Evolutionary conservation across 2,113 vertebrate genomes (phyloP).

Genomic region (Cephalopholis sonnerati): DNA sequence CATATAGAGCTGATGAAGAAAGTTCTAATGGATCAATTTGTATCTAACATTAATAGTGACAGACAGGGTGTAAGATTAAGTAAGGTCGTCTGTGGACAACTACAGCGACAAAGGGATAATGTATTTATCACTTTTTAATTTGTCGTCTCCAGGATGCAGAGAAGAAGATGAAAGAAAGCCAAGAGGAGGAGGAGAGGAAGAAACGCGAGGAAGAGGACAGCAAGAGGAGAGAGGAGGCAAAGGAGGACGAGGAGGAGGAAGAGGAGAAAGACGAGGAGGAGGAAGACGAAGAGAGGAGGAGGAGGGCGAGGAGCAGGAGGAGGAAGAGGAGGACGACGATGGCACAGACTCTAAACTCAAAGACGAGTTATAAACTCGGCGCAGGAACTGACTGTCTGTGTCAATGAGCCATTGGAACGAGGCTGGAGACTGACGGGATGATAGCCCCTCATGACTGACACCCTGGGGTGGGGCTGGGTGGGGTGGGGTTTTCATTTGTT

Average conservation of each 20-base stretch:
- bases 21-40: too few species aligned
- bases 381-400: conserved; percentile 66
- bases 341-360: conserved; percentile 84
- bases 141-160: conserved; percentile 83
- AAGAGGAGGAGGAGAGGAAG: conserved; percentile 86
- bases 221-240: conserved; percentile 74
- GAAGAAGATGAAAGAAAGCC: conserved; percentile 86
- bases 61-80: not conserved
- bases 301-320: conserved; percentile 35
- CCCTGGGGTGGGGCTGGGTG: conserved; percentile 48
- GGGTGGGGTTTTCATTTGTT: conserved; percentile 62
- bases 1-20: too few species aligned
- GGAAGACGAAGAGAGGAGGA: conserved; percentile 43
- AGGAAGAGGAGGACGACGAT: conserved; percentile 76
- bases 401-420: conserved; percentile 54
- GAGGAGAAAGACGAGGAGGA: conserved; percentile 70
- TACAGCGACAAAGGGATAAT: not conserved
- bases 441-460: conserved; percentile 58
- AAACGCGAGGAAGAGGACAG: conserved; percentile 78
- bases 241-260: conserved; percentile 74
- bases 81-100: not conserved
- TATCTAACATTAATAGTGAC: too few species aligned
- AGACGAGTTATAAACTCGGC: conserved; percentile 85
- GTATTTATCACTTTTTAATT: conserved; percentile 7
- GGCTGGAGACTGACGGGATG: conserved; percentile 49